Conservation (phyloP, 1,140 invertebrate genomes). For the Zaprionus lachaisei region DNA sequence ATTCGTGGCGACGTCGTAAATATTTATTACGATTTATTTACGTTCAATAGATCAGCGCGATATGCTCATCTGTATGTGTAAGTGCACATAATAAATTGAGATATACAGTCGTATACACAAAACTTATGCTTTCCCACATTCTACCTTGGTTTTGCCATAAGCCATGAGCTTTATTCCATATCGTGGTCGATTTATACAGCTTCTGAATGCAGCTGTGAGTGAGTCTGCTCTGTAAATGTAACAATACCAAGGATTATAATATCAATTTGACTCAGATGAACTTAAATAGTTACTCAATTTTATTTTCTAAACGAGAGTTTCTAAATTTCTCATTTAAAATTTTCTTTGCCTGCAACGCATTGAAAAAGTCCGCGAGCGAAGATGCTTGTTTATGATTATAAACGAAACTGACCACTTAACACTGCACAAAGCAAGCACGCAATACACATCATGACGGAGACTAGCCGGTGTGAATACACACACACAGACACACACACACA, state of each 20-base stretch:
- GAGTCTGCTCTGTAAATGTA: no score
- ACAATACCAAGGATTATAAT: no score
- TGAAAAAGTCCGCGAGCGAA: constrained; percentile 19
- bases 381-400: constrained; percentile 43
- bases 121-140: background rate
- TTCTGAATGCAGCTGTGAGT: background rate
- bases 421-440: constrained; percentile 35
- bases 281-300: no score
- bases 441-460: constrained; percentile 20
- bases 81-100: constrained; percentile 2
- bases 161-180: background rate
- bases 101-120: background rate
- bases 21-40: constrained; percentile 62
- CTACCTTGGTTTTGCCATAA: background rate
- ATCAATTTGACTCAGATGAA: no score
- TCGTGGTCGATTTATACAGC: background rate
- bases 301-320: background rate
- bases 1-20: constrained; percentile 63
- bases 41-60: constrained; percentile 14
- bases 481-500: constrained; percentile 22
- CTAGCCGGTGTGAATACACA: background rate
- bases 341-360: background rate
- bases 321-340: constrained; percentile 1
- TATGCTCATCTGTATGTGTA: constrained; percentile 11
- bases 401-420: constrained; percentile 63